phyloP scores from a whole-genome alignment of 2,113 vertebrate genomes.

The Pampusana beccarii region DNA sequence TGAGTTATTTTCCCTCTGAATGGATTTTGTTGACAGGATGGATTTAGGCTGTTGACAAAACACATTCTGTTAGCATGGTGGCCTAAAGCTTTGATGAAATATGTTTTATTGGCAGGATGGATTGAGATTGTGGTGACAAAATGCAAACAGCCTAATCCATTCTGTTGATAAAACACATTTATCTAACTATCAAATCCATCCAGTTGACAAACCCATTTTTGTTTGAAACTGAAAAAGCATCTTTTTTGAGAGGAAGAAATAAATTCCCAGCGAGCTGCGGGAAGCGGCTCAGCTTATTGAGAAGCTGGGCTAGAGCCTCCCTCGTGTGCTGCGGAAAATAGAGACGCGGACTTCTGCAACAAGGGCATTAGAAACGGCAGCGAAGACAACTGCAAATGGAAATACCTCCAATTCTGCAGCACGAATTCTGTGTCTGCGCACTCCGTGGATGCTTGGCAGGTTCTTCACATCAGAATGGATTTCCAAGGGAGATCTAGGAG shows the following conservation, averaged over 20 bases:
- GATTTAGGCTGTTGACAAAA: conserved; percentile 60
- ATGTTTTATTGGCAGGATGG: conserved; percentile 47
- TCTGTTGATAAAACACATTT: conserved; percentile 46
- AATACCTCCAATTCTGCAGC: background rate
- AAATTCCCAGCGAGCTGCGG: background rate
- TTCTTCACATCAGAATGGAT: background rate
- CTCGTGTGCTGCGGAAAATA: background rate
- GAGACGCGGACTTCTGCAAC: background rate
- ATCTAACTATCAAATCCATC: conserved; percentile 33
- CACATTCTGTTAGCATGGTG: conserved; percentile 2
- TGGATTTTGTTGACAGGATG: conserved; percentile 59
- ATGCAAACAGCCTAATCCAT: conserved; percentile 64
- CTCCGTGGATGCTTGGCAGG: background rate
- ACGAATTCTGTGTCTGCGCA: fast-evolving
- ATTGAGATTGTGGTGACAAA: conserved; percentile 53
- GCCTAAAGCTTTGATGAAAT: conserved; percentile 30
- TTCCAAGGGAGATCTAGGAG: background rate
- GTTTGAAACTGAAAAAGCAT: conserved; percentile 4
- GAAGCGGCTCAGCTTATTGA: background rate
- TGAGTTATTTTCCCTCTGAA: conserved; percentile 43
- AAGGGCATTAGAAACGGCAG: background rate
- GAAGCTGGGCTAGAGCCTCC: background rate
- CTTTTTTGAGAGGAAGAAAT: background rate
- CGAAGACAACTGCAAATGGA: background rate
- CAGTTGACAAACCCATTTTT: conserved; percentile 40